phyloP scores from a whole-genome alignment of 1,140 invertebrate species.

The Branchinecta lindahli region DNA sequence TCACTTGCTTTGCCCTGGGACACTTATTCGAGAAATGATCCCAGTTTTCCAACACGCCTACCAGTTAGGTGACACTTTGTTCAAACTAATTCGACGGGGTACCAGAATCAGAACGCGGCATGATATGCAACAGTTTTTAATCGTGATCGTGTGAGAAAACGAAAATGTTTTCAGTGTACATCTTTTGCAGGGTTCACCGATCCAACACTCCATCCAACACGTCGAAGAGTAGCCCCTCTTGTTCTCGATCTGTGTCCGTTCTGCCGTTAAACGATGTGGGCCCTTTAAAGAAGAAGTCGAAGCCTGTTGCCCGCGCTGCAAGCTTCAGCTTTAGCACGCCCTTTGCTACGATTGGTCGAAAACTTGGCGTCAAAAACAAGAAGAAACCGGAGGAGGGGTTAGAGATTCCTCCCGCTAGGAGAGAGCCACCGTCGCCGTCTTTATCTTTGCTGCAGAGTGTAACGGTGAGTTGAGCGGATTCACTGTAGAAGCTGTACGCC shows the following conservation, averaged over 20 bases:
- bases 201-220: not conserved
- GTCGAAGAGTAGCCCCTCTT: not conserved
- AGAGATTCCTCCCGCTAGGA: not conserved
- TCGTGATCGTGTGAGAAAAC: no score
- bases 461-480: not conserved
- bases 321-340: not conserved
- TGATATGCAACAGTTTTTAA: no score
- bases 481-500: not conserved
- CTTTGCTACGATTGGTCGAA: not conserved
- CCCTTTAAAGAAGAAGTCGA: not conserved
- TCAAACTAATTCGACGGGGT: no score
- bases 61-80: no score
- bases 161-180: no score
- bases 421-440: not conserved
- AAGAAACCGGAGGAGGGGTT: not conserved
- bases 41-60: no score
- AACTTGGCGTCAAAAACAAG: not conserved
- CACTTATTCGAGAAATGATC: no score
- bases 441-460: conserved; percentile 6
- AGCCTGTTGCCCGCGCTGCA: not conserved
- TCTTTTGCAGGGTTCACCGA: not conserved
- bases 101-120: no score
- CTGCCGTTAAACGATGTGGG: not conserved
- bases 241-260: not conserved
- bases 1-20: no score